These are phyloP conservation scores for Mormoops blainvillei DNA, from an alignment of 2,113 vertebrate genomes.

Conservation along the genomic window DNA sequence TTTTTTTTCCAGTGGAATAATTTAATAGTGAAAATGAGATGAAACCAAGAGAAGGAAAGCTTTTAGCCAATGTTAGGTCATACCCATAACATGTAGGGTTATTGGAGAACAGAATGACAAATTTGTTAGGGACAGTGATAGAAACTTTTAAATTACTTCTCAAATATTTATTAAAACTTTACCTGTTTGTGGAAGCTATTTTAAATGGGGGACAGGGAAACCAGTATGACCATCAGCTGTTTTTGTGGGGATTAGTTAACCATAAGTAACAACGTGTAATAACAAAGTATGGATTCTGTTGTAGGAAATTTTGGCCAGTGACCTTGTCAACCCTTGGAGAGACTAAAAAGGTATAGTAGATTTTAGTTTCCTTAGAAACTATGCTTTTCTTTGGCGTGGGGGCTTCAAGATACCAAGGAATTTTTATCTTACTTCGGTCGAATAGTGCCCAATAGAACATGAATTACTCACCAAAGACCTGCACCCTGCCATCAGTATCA, in stretches of 20 bases:
- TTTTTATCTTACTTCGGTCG: neutral
- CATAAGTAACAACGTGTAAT: neutral
- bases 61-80: neutral
- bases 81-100: neutral
- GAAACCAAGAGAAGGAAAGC: neutral
- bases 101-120: neutral
- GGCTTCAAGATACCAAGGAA: neutral
- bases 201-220: neutral
- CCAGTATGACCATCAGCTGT: neutral
- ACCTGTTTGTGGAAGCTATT: neutral
- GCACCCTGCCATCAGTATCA: neutral
- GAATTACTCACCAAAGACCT: neutral
- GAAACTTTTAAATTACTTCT: neutral
- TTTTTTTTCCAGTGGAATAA: conserved; percentile 14
- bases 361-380: neutral
- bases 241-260: neutral
- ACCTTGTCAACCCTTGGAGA: conserved; percentile 83
- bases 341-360: conserved; percentile 86
- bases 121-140: neutral
- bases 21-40: conserved; percentile 23
- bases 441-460: neutral
- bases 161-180: neutral
- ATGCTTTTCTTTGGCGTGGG: neutral
- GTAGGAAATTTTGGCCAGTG: conserved; percentile 96
- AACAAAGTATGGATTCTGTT: conserved; percentile 62